Percentiles rank a stretch among this genome's conserved stretches.
These are phyloP conservation scores for Naja naja DNA, from an alignment of 2,113 vertebrate genomes.

Conservation along the genomic window DNA sequence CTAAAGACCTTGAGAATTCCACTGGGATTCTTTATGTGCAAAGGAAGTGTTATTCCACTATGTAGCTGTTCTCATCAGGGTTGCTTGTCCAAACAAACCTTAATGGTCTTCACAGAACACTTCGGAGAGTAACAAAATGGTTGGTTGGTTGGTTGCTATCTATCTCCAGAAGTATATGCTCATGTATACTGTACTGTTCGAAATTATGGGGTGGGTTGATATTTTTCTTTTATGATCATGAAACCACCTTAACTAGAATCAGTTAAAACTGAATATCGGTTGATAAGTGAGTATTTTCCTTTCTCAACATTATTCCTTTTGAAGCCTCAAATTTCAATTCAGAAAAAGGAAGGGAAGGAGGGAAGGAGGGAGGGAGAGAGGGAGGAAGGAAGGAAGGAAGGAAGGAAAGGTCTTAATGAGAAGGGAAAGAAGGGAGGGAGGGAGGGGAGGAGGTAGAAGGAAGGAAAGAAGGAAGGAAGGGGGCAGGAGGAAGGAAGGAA, in stretches of 20 bases:
- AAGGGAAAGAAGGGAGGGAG: background rate
- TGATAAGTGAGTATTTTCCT: background rate
- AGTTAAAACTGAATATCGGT: background rate
- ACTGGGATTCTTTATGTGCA: background rate
- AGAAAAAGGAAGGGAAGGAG: background rate
- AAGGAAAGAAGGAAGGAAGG: background rate
- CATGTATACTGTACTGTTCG: background rate
- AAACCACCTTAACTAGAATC: background rate
- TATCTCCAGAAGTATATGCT: background rate
- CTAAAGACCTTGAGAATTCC: background rate
- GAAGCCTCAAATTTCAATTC: background rate
- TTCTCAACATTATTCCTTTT: background rate
- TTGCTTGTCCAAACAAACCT: background rate
- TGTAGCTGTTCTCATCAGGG: too few species aligned
- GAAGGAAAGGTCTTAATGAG: too few species aligned
- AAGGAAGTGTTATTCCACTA: too few species aligned
- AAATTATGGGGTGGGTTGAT: background rate
- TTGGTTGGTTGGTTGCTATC: background rate
- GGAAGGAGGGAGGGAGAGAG: background rate
- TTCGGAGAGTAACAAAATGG: background rate
- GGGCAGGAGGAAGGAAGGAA: too few species aligned
- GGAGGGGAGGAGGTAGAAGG: background rate
- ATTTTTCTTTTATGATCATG: background rate
- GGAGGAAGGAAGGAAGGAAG: background rate
- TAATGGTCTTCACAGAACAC: background rate